Conservation (phyloP, 2,113 vertebrate genomes). For the Pedionomus torquatus region DNA sequence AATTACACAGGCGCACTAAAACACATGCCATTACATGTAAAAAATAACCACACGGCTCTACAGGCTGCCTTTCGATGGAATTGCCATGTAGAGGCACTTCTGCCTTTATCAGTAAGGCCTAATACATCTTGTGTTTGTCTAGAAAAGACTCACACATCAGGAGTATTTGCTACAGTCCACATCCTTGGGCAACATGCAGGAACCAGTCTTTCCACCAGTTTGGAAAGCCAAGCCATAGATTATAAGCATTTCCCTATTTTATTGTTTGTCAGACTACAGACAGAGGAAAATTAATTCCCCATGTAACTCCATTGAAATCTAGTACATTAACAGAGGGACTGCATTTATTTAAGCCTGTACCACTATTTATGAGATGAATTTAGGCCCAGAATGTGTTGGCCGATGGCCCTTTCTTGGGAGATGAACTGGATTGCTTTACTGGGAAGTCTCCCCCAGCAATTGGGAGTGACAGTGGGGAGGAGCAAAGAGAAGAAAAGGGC, state of each 20-base stretch:
- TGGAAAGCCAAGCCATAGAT: not conserved
- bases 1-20: not conserved
- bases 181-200: not conserved
- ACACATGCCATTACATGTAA: not conserved
- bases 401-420: slow-evolving; percentile 26
- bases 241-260: slow-evolving; percentile 6
- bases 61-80: not conserved
- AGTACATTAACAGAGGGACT: not conserved
- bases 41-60: not conserved
- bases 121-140: fast-evolving
- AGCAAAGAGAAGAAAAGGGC: not conserved
- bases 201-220: not conserved
- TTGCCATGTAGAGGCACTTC: not conserved
- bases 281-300: slow-evolving; percentile 44
- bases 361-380: slow-evolving; percentile 44
- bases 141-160: not conserved
- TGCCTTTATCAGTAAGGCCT: not conserved
- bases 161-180: not conserved
- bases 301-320: slow-evolving; percentile 52
- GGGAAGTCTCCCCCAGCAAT: not conserved
- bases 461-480: not conserved
- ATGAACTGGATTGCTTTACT: not conserved
- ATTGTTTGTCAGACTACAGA: slow-evolving; percentile 45
- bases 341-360: slow-evolving; percentile 28
- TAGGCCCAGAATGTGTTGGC: slow-evolving; percentile 45